These are phyloP conservation scores for Peromyscus maniculatus DNA, from an alignment of 2,113 vertebrate species.

Conservation along the genomic window DNA sequence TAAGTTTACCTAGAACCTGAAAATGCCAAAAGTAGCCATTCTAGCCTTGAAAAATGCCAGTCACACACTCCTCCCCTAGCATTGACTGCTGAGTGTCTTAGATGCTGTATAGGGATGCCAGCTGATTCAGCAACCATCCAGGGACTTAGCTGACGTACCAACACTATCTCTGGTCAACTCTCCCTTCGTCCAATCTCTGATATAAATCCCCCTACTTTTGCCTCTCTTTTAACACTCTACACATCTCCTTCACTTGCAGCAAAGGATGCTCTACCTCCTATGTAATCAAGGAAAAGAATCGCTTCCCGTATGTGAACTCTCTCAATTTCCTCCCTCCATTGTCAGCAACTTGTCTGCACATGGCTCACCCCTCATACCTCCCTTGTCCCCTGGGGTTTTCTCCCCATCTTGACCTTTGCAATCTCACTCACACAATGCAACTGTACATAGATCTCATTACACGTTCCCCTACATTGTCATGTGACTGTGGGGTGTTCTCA, in stretches of 20 bases:
- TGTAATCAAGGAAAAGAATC: constrained; percentile 37
- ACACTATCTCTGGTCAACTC: not conserved
- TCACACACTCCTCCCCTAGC: not conserved
- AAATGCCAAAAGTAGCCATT: constrained; percentile 25
- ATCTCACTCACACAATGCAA: not conserved
- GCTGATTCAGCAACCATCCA: not conserved
- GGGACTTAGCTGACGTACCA: not conserved
- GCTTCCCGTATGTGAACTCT: not conserved
- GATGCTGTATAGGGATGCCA: not conserved
- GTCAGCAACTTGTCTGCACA: not conserved
- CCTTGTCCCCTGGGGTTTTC: not conserved
- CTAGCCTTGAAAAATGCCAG: not conserved
- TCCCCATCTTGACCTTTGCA: not conserved
- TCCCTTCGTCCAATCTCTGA: constrained; percentile 3
- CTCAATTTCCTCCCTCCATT: not conserved
- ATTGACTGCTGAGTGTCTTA: not conserved
- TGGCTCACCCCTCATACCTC: not conserved
- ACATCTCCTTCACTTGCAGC: not conserved
- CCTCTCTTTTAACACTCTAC: not conserved
- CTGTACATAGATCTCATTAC: not conserved
- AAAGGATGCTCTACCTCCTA: not conserved
- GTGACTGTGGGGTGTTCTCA: not conserved
- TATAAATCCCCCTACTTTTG: not conserved
- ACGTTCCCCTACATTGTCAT: not conserved
- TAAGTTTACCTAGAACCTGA: constrained; percentile 22